These are phyloP conservation scores for Campopleginae sp. DNA, from an alignment of 2,888 invertebrate species.

Conservation along the genomic window DNA sequence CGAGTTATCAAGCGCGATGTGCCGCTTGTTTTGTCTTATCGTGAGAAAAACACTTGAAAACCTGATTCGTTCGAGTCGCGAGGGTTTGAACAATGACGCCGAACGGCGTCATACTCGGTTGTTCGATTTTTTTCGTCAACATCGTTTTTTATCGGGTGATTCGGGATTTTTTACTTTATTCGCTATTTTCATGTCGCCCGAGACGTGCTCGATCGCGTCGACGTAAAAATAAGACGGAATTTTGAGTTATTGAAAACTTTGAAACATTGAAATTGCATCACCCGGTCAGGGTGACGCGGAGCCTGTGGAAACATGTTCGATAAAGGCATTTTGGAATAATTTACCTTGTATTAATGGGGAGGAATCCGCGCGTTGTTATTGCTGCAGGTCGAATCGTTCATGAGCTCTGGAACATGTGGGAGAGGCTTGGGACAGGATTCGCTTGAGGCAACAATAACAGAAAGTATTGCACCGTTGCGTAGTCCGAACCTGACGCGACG, in stretches of 20 bases:
- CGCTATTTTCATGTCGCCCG: background rate
- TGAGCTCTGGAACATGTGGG: background rate
- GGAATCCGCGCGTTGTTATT: conserved; percentile 6
- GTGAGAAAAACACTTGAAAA: background rate
- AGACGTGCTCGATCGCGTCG: background rate
- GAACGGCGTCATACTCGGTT: background rate
- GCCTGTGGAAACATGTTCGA: conserved; percentile 1
- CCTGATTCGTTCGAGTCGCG: background rate
- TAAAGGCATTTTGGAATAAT: conserved; percentile 21
- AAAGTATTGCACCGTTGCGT: background rate
- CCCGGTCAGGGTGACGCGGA: background rate
- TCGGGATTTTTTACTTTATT: background rate
- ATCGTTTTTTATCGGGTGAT: background rate
- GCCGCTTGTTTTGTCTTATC: too few species aligned
- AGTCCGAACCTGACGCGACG: background rate
- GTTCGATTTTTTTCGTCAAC: background rate
- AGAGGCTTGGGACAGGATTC: conserved; percentile 21
- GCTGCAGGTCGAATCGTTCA: background rate
- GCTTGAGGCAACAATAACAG: background rate
- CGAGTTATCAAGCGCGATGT: too few species aligned
- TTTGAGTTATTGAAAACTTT: background rate
- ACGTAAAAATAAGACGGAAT: background rate
- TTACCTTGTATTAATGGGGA: conserved; percentile 12
- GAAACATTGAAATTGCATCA: background rate
- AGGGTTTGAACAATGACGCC: background rate